Conservation (phyloP, 1,140 invertebrate genomes). For the Triops cancriformis region DNA sequence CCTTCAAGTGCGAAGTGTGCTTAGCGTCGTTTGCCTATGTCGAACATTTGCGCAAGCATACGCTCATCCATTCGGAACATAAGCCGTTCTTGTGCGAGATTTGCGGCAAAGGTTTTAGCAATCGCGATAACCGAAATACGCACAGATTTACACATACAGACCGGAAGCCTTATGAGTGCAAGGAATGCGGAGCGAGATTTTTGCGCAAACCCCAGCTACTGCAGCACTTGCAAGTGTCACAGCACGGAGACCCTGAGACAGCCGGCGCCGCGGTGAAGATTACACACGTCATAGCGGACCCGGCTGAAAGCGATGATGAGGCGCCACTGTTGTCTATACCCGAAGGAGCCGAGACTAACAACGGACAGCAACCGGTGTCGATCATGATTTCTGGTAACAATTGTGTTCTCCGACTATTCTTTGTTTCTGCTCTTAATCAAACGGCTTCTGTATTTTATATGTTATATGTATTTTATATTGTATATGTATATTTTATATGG, state of each 20-base stretch:
- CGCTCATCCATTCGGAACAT: slow-evolving; percentile 65
- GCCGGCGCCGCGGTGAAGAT: slow-evolving; percentile 24
- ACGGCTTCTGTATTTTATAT: no score
- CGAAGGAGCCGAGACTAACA: not conserved
- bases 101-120: slow-evolving; percentile 78
- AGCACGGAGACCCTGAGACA: slow-evolving; percentile 42
- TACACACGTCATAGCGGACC: slow-evolving; percentile 13
- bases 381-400: not conserved
- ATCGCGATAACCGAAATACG: slow-evolving; percentile 72
- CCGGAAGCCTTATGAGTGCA: slow-evolving; percentile 75
- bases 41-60: slow-evolving; percentile 73
- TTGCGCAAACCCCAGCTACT: slow-evolving; percentile 73
- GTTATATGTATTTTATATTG: no score
- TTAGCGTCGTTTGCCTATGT: slow-evolving; percentile 70
- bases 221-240: slow-evolving; percentile 61
- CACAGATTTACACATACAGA: slow-evolving; percentile 75
- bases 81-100: slow-evolving; percentile 70
- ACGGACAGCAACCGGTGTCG: not conserved
- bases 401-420: not conserved
- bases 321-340: not conserved
- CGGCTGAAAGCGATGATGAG: not conserved
- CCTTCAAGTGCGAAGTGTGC: slow-evolving; percentile 63
- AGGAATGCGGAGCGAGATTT: slow-evolving; percentile 67
- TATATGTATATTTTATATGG: no score
- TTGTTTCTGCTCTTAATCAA: not conserved